These are phyloP conservation scores for Taenaris catops DNA, from an alignment of 2,888 invertebrate species.

Conservation along the genomic window DNA sequence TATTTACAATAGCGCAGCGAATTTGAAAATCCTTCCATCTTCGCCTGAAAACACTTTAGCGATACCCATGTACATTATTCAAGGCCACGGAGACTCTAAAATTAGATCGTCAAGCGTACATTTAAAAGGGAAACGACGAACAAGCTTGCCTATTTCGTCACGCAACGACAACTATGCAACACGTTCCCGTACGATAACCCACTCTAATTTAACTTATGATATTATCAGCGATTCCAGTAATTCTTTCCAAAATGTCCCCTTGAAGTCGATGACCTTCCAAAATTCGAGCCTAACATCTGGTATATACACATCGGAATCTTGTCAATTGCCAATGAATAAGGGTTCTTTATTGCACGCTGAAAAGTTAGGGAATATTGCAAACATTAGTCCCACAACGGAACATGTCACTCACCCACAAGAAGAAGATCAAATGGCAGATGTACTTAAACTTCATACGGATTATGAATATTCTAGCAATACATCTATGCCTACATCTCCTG, in stretches of 20 bases:
- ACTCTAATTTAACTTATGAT: constrained; percentile 29
- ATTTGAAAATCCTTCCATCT: constrained; percentile 26
- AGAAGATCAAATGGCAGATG: constrained; percentile 2
- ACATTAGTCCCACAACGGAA: constrained; percentile 29
- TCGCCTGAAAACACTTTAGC: constrained; percentile 32
- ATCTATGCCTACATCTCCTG: constrained; percentile 58
- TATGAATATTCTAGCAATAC: constrained; percentile 48
- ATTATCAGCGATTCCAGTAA: constrained; percentile 41
- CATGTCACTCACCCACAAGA: constrained; percentile 2
- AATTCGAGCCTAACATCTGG: constrained; percentile 40
- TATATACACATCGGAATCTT: constrained; percentile 56
- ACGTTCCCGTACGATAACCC: constrained; percentile 6
- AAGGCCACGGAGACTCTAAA: no score
- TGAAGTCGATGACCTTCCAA: constrained; percentile 26
- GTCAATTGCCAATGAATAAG: constrained; percentile 44
- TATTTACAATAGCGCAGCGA: constrained; percentile 37
- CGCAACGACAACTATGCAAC: background rate
- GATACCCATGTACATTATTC: no score
- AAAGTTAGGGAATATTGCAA: constrained; percentile 43
- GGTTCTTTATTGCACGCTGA: constrained; percentile 15
- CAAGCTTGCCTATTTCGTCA: constrained; percentile 1
- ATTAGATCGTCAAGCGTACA: constrained; percentile 35
- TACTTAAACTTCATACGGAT: constrained; percentile 16
- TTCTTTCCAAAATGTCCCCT: constrained; percentile 31
- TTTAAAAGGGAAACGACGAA: constrained; percentile 24